Conservation (phyloP, 2,113 vertebrate genomes). For the Sorex fumeus region DNA sequence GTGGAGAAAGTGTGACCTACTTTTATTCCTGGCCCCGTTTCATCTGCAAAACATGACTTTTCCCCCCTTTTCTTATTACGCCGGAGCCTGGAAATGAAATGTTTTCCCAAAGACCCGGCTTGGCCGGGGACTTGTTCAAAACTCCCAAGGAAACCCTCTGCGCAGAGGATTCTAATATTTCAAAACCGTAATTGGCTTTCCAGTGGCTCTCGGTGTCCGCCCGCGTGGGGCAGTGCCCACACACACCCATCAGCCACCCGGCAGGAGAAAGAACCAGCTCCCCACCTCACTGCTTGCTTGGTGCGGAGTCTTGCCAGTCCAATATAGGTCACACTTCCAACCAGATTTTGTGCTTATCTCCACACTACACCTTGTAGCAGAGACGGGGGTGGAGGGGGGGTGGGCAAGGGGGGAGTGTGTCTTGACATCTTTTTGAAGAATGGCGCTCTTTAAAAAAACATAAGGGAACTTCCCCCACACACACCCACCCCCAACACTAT, state of each 20-base stretch:
- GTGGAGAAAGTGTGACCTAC: slow-evolving; percentile 76
- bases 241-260: slow-evolving; percentile 60
- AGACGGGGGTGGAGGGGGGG: not conserved
- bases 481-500: slow-evolving; percentile 76
- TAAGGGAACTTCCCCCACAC: slow-evolving; percentile 79
- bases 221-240: slow-evolving; percentile 33
- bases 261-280: slow-evolving; percentile 70
- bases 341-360: slow-evolving; percentile 83
- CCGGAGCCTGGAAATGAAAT: slow-evolving; percentile 83
- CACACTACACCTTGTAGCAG: slow-evolving; percentile 80
- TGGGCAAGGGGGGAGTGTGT: slow-evolving; percentile 35
- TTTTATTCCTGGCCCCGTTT: slow-evolving; percentile 82
- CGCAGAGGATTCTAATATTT: slow-evolving; percentile 82
- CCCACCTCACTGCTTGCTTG: slow-evolving; percentile 68
- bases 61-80: slow-evolving; percentile 79
- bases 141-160: slow-evolving; percentile 81
- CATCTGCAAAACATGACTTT: slow-evolving; percentile 83
- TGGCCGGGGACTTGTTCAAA: slow-evolving; percentile 82
- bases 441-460: slow-evolving; percentile 83
- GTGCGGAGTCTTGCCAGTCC: slow-evolving; percentile 75
- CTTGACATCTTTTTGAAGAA: slow-evolving; percentile 85
- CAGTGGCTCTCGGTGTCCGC: slow-evolving; percentile 66
- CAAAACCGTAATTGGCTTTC: slow-evolving; percentile 83
- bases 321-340: slow-evolving; percentile 82
- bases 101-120: slow-evolving; percentile 86